Conservation (phyloP, 2,888 invertebrate species). For the Apodemia mormo region DNA sequence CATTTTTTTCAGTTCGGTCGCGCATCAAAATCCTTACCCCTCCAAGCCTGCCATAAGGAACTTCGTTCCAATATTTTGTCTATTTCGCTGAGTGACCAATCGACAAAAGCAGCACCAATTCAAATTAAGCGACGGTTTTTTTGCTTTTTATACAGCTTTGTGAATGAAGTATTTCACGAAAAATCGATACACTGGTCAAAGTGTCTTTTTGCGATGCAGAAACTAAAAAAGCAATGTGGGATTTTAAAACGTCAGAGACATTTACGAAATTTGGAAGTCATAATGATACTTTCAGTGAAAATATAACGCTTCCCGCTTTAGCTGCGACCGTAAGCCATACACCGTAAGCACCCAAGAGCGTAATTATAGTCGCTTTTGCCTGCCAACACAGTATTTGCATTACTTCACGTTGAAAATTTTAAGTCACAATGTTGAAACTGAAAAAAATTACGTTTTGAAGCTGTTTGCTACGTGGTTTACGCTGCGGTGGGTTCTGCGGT, state of each 20-base stretch:
- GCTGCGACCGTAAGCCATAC: slow-evolving; percentile 33
- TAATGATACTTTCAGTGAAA: slow-evolving; percentile 23
- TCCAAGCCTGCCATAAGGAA: too few species aligned
- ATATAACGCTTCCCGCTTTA: slow-evolving; percentile 29
- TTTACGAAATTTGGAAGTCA: slow-evolving; percentile 21
- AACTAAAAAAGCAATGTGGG: slow-evolving; percentile 17
- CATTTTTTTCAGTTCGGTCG: too few species aligned
- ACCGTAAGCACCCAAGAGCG: slow-evolving; percentile 53
- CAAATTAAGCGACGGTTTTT: too few species aligned
- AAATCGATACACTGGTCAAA: background rate
- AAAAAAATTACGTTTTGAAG: slow-evolving; percentile 38
- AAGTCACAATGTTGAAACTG: slow-evolving; percentile 40
- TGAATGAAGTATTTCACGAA: background rate
- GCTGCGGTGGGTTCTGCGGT: slow-evolving; percentile 35
- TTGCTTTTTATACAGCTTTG: too few species aligned
- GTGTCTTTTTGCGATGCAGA: background rate
- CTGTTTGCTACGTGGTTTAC: slow-evolving; percentile 34
- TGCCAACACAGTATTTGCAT: slow-evolving; percentile 60
- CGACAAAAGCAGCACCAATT: too few species aligned
- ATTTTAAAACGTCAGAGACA: slow-evolving; percentile 23
- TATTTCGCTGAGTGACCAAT: too few species aligned
- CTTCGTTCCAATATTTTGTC: too few species aligned
- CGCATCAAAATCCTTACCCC: too few species aligned
- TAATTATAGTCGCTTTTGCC: slow-evolving; percentile 58
- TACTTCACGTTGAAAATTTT: slow-evolving; percentile 46